Evolutionary conservation across 2,888 invertebrate species (phyloP).

Genomic region (Amiota mariae): DNA sequence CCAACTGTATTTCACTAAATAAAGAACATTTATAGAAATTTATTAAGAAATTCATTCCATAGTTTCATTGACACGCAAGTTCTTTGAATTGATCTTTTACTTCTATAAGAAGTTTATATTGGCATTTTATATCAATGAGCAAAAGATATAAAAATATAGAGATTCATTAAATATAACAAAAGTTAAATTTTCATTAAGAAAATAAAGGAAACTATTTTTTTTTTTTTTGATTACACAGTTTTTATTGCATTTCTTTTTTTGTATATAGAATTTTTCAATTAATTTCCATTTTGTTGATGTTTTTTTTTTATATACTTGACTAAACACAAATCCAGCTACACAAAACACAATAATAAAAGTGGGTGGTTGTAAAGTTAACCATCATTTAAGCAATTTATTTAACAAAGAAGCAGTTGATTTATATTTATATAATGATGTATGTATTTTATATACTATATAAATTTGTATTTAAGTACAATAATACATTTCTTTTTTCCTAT

Average conservation of each 20-base stretch:
- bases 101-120: no score
- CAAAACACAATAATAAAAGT: constrained; percentile 41
- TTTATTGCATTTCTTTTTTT: constrained; percentile 16
- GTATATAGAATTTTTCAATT: constrained; percentile 13
- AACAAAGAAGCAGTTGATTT: constrained; percentile 46
- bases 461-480: constrained; percentile 27
- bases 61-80: no score
- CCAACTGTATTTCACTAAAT: no score
- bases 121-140: no score
- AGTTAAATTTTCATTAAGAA: no score
- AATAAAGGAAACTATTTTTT: no score
- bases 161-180: no score
- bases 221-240: neutral
- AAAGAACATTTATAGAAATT: no score
- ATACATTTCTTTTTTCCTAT: no score
- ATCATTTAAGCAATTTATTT: constrained; percentile 52
- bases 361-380: constrained; percentile 37
- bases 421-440: constrained; percentile 29
- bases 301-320: constrained; percentile 24
- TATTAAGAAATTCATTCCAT: no score
- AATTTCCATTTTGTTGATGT: neutral
- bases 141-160: no score
- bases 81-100: no score
- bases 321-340: constrained; percentile 62
- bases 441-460: constrained; percentile 15